Percentiles rank a stretch among this genome's conserved stretches.
Evolutionary conservation across 2,113 vertebrate genomes (phyloP).

Genomic region (Salminus brasiliensis): DNA sequence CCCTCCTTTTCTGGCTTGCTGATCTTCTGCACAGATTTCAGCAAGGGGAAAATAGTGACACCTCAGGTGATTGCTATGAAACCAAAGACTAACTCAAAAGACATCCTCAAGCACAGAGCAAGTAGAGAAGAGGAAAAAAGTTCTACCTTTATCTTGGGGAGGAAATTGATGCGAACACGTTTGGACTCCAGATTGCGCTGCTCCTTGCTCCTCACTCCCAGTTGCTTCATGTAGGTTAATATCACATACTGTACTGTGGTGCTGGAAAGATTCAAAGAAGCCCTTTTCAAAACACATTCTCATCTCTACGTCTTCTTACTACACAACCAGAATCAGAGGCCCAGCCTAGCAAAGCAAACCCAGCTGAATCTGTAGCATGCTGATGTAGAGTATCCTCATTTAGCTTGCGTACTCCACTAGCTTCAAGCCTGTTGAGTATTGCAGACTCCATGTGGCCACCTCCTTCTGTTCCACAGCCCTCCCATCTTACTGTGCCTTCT

Average conservation of each 20-base stretch:
- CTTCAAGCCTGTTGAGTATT: conserved; percentile 8
- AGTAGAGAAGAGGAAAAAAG: not conserved
- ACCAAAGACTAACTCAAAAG: not conserved
- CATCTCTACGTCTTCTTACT: not conserved
- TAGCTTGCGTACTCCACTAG: conserved; percentile 3
- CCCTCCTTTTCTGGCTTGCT: conserved; percentile 93
- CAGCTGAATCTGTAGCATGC: not conserved
- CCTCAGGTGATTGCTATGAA: not conserved
- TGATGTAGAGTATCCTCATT: conserved; percentile 14
- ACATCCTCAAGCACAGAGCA: not conserved
- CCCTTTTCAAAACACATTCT: not conserved
- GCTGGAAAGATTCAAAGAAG: conserved; percentile 64
- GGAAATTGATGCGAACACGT: conserved; percentile 86
- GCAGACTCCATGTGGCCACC: conserved; percentile 20
- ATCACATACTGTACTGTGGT: conserved; percentile 91
- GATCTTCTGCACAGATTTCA: conserved; percentile 83
- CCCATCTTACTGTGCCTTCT: conserved; percentile 54
- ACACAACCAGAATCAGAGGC: not conserved
- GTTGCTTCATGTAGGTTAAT: conserved; percentile 93
- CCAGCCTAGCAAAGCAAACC: not conserved
- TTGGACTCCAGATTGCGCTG: conserved; percentile 90
- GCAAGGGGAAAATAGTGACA: not conserved
- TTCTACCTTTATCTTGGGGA: conserved; percentile 92
- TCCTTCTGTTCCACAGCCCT: conserved; percentile 37
- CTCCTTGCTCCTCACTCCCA: conserved; percentile 93